Base-by-base conservation (phyloP, 37 sponge, comb jelly and placozoan genomes). In the Theonella swinhoei region DNA sequence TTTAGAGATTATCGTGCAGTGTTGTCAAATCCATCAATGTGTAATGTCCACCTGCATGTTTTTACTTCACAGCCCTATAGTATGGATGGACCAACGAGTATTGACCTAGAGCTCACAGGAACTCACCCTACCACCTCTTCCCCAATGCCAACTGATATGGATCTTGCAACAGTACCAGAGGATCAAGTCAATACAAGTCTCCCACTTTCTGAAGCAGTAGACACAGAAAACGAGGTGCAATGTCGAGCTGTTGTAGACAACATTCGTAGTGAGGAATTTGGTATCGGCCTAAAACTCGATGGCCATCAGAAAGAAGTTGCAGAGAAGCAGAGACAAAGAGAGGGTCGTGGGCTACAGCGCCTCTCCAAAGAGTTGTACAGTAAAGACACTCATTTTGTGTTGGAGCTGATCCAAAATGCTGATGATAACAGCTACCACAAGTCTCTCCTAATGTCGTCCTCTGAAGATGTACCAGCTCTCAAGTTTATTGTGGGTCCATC, bases 301-400 rank as follows among this genome's bases (percentile, higher is more conserved):
- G 59, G 4, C 9, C 20, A 80, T 19, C 75, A 79, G 64, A 40
- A 79, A 72, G 35, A 42, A 37, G 40, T 90, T 0, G 81, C 80
- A 9, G 42, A 75, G 70, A 90, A 74, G 42, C 81, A 80, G 83
- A 61, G 86, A 54, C 41, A 36, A 35, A 64, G 91, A 75, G 86
- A 85, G 33, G 91, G 86, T 7, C 42, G 91, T 9, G 77, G 91
- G 1, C 61, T 90, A 4, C 81, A 85, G 54, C 75, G 91, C 17
- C 91, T 90, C 42, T 90, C 91, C 28, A 42, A 77, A 7, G 91
- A 90, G 39, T 82, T 90, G 37, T 90, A 90, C 81, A 90, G 86
- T 47, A 90, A 80, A 59, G 91, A 90, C 82, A 90, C 91, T 30
- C 91, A 90, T 68, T 90, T 90, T 85, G 91, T 90, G 37, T 82